Evolutionary conservation across 2,888 invertebrate species (phyloP), one percentile per base, ranked within the genome.

Genomic region (Bimastos eiseni): DNA sequence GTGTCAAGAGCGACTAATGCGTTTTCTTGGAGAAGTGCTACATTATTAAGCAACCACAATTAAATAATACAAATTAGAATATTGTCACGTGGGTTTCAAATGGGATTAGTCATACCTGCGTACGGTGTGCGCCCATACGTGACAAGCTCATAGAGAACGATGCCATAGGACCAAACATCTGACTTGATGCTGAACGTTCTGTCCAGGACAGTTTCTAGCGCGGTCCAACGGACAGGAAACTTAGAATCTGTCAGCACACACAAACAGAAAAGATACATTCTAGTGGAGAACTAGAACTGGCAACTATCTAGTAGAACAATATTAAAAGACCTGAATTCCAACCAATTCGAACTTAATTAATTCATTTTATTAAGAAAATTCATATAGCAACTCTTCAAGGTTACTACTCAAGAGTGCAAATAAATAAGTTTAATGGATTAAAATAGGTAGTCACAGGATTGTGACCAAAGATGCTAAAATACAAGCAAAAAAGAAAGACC

Each of bases 191-290:
- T 98, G 96, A 99, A 99, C 94, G 97, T 96, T 89, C 98, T 98
- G 94, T 98, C 98, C 90, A 98, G 97, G 41, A 98, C 98, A 5
- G 98, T 98, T 95, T 98, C 98, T 0, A 98, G 98, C 0, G 98
- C 98, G 15, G 99, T 99, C 99, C 99, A 99, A 95, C 98, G 98
- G 13, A 99, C 98, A 0, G 99, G 99, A 96, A 99, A 99, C 92
- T 98, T 96, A 0, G 98, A 98, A 19, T 98, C 96, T 95, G 93
- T 36, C 4, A 37, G n/a, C 34, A 17, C 13, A 86, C 6, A 86
- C 36, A 86, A 86, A 21, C 34, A 17, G 5, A 36, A 34, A 36
- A 84, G 41, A 41, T 41, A 41, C 15, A 41, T 41, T 11, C 41
- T 41, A 41, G 41, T 41, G n/a, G n/a, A n/a, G n/a, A n/a, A n/a